These are phyloP conservation scores for Drosophila pseudoobscura DNA, from an alignment of 1,140 invertebrate species.

Conservation along the genomic window DNA sequence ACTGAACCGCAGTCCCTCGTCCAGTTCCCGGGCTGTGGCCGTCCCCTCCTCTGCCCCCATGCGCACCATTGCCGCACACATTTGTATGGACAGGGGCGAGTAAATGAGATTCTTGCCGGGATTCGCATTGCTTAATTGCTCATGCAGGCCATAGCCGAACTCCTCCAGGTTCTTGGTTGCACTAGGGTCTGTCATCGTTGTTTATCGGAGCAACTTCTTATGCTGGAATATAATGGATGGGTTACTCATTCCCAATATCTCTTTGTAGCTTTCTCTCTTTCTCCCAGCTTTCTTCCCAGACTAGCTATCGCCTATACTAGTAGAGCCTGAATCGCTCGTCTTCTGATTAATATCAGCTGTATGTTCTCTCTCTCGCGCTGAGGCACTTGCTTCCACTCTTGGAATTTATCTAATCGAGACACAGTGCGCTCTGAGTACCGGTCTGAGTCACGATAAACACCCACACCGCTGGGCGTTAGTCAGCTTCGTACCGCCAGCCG, in stretches of 20 bases:
- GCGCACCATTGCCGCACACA: slow-evolving; percentile 79
- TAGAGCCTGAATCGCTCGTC: not conserved
- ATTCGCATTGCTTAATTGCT: slow-evolving; percentile 18
- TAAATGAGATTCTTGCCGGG: slow-evolving; percentile 79
- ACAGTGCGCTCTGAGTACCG: slow-evolving; percentile 1
- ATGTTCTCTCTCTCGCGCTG: not conserved
- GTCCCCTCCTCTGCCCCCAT: slow-evolving; percentile 84
- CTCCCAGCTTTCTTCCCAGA: not conserved
- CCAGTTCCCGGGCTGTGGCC: slow-evolving; percentile 84
- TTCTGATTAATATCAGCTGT: not conserved
- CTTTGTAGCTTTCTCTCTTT: no score
- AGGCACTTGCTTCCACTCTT: slow-evolving; percentile 1
- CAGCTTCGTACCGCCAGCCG: slow-evolving; percentile 13
- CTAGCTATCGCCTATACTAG: slow-evolving; percentile 6
- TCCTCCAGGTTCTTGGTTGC: slow-evolving; percentile 44
- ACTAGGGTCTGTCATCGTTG: slow-evolving; percentile 1
- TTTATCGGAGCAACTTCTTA: not conserved
- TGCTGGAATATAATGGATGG: not conserved
- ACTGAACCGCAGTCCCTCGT: slow-evolving; percentile 77
- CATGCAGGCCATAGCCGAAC: slow-evolving; percentile 38
- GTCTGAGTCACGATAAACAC: slow-evolving; percentile 24
- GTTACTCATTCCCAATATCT: not conserved
- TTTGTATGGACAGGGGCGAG: slow-evolving; percentile 83
- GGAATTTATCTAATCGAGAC: slow-evolving; percentile 40
- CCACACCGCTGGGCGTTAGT: slow-evolving; percentile 11